Evolutionary conservation across 2,113 vertebrate species (phyloP).

Genomic region (Argyrosomus japonicus): DNA sequence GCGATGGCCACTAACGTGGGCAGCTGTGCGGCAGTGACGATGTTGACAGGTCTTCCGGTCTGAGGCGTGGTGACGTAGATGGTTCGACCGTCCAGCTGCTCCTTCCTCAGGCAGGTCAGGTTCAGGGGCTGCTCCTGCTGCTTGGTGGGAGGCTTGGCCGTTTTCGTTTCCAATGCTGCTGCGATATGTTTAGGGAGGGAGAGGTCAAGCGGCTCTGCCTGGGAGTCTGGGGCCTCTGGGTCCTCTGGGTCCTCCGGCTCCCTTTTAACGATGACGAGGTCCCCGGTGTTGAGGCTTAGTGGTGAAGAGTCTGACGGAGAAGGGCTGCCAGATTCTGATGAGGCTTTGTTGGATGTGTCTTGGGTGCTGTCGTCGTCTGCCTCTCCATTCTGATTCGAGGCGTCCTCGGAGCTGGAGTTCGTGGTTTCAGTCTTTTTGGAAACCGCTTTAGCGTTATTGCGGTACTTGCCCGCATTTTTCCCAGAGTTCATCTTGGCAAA

Average conservation of each 20-base stretch:
- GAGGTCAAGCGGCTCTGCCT: slow-evolving; percentile 95
- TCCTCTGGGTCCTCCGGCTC: slow-evolving; percentile 88
- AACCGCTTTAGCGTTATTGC: slow-evolving; percentile 33
- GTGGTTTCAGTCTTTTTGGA: slow-evolving; percentile 33
- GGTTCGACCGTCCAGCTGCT: slow-evolving; percentile 76
- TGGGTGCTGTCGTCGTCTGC: slow-evolving; percentile 44
- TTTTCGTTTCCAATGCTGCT: background rate
- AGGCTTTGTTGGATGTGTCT: slow-evolving; percentile 18
- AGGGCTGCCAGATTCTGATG: slow-evolving; percentile 18
- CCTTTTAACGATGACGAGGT: slow-evolving; percentile 87
- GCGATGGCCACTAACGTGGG: slow-evolving; percentile 96
- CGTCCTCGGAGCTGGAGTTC: slow-evolving; percentile 66
- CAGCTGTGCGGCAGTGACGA: slow-evolving; percentile 93
- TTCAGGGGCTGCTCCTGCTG: slow-evolving; percentile 91
- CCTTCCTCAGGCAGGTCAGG: slow-evolving; percentile 90
- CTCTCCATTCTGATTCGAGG: slow-evolving; percentile 29
- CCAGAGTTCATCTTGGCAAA: slow-evolving; percentile 95
- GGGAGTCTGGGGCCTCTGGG: slow-evolving; percentile 82
- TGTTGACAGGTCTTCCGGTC: slow-evolving; percentile 91
- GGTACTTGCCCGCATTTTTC: slow-evolving; percentile 80
- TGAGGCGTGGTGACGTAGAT: slow-evolving; percentile 92
- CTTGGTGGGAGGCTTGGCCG: slow-evolving; percentile 74
- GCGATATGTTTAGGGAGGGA: slow-evolving; percentile 91
- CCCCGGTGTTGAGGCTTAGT: slow-evolving; percentile 59
- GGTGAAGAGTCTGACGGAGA: slow-evolving; percentile 52